Evolutionary conservation across 2,797 vertebrate genomes (phyloP), one percentile per base, ranked within the genome.

Genomic region (Coilia nasus): DNA sequence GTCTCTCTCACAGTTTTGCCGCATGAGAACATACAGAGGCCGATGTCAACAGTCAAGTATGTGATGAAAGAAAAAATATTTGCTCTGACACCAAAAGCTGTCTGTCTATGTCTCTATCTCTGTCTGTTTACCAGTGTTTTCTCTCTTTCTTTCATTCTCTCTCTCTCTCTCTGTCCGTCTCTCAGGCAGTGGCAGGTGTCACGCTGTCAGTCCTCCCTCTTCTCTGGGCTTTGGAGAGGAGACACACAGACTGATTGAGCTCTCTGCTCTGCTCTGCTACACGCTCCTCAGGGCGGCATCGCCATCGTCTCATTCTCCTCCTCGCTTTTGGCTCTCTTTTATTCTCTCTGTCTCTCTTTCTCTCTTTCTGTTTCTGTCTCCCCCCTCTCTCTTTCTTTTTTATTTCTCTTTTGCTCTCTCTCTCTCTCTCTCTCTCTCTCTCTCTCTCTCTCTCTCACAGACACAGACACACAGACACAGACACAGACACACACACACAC

Each of bases 111-210:
- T 78, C 35, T 78, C 71, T 44, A 41, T 78, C 31, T 21, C 57
- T 2, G 17, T 71, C 64, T 71, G 64, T 71, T 71, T 71, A 71
- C 35, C 64, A 15, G 4, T 25, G 25, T n/a, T 59, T 17, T 59
- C 19, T 59, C 17, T 19, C 19, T 59, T 83, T 28, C 21, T 60
- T 6, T 60, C 57, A 21, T 6, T 21, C 57, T 2, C 54, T 80
- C 67, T 50, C 67, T 35, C 67, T 71, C 67, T 88, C 89, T 91
- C 88, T 87, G 84, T 87, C 31, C 85, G 87, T 89, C 50, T 54
- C 50, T 14, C 14, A 7, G 25, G 14, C 17, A 7, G 31, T 78
- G 71, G 35, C 71, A 78, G 71, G 71, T 78, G 71, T 44, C 71
- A 78, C 9, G 17, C 71, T 78, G 71, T 41, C 71, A 78, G 71